phyloP scores from a whole-genome alignment of 2,113 vertebrate species.

The Electrona antarctica region DNA sequence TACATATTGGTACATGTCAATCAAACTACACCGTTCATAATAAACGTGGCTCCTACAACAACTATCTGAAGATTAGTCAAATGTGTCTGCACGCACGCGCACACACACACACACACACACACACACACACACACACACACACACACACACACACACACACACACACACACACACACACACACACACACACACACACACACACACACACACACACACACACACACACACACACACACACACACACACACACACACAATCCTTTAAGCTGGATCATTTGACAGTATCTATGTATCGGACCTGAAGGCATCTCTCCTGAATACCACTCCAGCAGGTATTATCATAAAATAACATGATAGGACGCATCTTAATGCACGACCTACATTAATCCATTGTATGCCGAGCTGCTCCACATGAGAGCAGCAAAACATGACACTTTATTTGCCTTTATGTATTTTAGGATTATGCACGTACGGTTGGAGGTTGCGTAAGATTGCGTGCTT shows the following conservation, averaged over 20 bases:
- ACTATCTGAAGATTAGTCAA: no score
- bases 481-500: conserved; percentile 6
- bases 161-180: conserved; percentile 1
- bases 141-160: conserved; percentile 1
- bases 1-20: no score
- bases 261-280: neutral
- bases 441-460: conserved; percentile 31
- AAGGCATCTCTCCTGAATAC: neutral
- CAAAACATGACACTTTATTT: conserved; percentile 43
- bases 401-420: neutral
- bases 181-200: neutral
- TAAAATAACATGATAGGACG: conserved; percentile 48
- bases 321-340: conserved; percentile 11
- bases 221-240: no score
- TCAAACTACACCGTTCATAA: no score
- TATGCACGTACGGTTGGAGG: neutral
- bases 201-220: no score
- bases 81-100: no score
- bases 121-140: conserved; percentile 14
- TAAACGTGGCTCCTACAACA: no score
- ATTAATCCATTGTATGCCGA: neutral
- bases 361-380: conserved; percentile 44
- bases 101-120: neutral
- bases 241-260: neutral
- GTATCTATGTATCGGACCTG: neutral